Conservation (phyloP, 2,888 invertebrate species). For the Willowsia nigromaculata region DNA sequence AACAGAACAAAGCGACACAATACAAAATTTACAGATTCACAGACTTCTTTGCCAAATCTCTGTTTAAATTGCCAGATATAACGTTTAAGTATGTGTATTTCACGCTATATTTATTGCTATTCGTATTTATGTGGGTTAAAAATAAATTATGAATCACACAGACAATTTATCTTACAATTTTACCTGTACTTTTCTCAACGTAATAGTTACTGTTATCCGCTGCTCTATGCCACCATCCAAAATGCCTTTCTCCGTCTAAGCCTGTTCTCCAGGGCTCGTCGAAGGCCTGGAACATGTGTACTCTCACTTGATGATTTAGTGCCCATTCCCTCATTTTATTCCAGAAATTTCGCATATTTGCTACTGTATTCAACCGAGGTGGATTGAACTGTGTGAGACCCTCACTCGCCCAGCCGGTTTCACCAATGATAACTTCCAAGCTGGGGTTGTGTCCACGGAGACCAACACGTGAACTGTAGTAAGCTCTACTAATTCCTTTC, state of each 20-base stretch:
- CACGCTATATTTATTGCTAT: too few species aligned
- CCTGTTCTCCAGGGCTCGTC: slow-evolving; percentile 78
- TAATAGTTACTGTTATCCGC: slow-evolving; percentile 66
- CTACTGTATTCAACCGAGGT: slow-evolving; percentile 65
- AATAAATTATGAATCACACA: too few species aligned
- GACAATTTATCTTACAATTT: slow-evolving; percentile 18
- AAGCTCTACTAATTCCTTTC: slow-evolving; percentile 72
- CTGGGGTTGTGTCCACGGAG: slow-evolving; percentile 72
- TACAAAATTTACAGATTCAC: too few species aligned
- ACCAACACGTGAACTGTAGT: slow-evolving; percentile 66
- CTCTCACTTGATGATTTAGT: slow-evolving; percentile 62
- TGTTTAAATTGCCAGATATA: too few species aligned
- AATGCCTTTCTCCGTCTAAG: slow-evolving; percentile 70
- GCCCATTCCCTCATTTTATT: slow-evolving; percentile 71
- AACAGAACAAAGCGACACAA: too few species aligned
- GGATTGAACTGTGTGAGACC: slow-evolving; percentile 75
- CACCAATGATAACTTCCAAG: slow-evolving; percentile 76
- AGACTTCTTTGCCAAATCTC: too few species aligned
- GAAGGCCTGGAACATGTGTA: slow-evolving; percentile 77
- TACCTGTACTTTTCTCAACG: slow-evolving; percentile 74
- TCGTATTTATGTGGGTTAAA: too few species aligned
- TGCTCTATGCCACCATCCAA: slow-evolving; percentile 76
- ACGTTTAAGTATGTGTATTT: too few species aligned
- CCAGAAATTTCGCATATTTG: slow-evolving; percentile 72
- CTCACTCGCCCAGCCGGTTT: slow-evolving; percentile 77